These are phyloP conservation scores for Drosophila nr. perissopoda DNA, from an alignment of 2,888 invertebrate genomes.

Conservation along the genomic window DNA sequence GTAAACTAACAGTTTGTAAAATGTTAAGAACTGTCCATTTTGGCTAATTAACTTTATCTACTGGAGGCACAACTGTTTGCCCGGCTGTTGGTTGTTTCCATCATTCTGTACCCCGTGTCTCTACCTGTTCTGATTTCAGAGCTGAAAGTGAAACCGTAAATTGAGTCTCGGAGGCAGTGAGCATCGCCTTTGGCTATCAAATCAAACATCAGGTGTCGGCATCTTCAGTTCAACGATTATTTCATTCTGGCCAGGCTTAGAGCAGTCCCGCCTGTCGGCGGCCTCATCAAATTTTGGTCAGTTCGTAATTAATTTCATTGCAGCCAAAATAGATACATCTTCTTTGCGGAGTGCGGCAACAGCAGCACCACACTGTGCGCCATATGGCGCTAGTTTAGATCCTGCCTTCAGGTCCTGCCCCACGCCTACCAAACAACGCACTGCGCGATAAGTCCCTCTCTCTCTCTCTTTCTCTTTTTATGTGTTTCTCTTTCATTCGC, in stretches of 20 bases:
- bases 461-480: neutral
- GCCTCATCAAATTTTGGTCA: constrained; percentile 70
- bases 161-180: constrained; percentile 37
- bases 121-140: constrained; percentile 83
- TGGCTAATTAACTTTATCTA: constrained; percentile 76
- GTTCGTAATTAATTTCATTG: constrained; percentile 76
- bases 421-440: constrained; percentile 53
- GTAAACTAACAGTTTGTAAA: constrained; percentile 82
- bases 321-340: constrained; percentile 78
- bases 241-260: constrained; percentile 40
- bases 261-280: constrained; percentile 44
- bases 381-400: constrained; percentile 65
- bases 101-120: neutral
- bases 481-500: constrained; percentile 18
- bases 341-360: constrained; percentile 17
- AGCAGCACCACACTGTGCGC: constrained; percentile 47
- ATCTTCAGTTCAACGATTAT: constrained; percentile 35
- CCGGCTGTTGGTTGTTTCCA: constrained; percentile 38
- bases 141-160: constrained; percentile 82
- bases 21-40: constrained; percentile 35
- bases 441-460: constrained; percentile 21
- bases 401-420: constrained; percentile 31
- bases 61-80: constrained; percentile 61
- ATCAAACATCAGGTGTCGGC: constrained; percentile 82
- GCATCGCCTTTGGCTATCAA: constrained; percentile 53